Evolutionary conservation across 2,113 vertebrate genomes (phyloP), one percentile per base, ranked within the genome.

Genomic region (Oenanthe melanoleuca): DNA sequence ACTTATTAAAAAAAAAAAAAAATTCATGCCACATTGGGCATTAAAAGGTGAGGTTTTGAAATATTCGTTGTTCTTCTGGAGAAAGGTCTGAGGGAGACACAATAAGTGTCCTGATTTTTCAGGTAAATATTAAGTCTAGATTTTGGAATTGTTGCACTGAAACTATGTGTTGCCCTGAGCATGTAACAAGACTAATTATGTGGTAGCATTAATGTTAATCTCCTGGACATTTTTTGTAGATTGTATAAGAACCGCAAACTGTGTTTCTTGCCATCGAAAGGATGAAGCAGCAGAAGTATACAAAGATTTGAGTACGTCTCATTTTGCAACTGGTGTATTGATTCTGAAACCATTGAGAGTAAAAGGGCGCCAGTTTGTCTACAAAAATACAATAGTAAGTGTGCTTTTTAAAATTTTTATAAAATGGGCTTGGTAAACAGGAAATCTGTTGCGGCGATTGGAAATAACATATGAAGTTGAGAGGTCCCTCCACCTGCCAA

Each of bases 301-400:
- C 82, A 98, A 98, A 94, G 92, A 73, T 38, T 66, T 98, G 89
- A 97, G 92, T 88, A 97, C 97, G 26, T 78, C 96, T 8, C 21
- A 44, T 65, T 98, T 98, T 97, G 97, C 98, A 69, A 80, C 66
- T 88, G 98, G 98, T 42, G 98, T 55, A 96, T 94, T 98, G 88
- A 12, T 97, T 94, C 80, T 98, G 95, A 97, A 98, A 64, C 98
- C 98, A 14, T 23, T 91, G 67, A 96, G 98, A 95, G 98, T 98
- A 97, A 98, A 98, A 55, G 98, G 98, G 56, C 83, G 79, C 26
- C 98, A 98, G 29, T 97, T 93, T 97, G 97, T 98, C 69, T 49
- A 96, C 70, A 69, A 57, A 85, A 97, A 98, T 94, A 98, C 95
- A 80, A 55, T 98, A 92, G 98, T 98, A 81, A 98, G 98, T 97